phyloP scores from a whole-genome alignment of 92 coral and sea anemone genomes.

The Micromussa lordhowensis region DNA sequence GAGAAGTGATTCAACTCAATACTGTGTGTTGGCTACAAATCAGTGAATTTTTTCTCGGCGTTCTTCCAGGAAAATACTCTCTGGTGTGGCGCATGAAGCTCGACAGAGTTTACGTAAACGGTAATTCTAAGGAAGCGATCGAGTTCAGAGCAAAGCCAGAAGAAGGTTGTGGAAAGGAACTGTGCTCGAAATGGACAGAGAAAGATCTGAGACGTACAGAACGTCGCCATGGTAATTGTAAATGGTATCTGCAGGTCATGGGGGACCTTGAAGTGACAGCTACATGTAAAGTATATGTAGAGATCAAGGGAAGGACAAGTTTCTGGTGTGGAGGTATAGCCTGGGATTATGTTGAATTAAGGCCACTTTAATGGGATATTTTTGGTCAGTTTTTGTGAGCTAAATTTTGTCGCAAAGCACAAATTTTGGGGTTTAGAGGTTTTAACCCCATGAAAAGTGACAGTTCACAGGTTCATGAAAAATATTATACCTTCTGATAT shows the following conservation, averaged over 20 bases:
- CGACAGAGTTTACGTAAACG: constrained; percentile 62
- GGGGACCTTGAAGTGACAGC: constrained; percentile 66
- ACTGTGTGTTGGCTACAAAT: constrained; percentile 78
- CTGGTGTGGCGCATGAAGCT: constrained; percentile 76
- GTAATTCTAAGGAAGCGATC: constrained; percentile 42
- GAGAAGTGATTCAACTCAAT: constrained; percentile 68
- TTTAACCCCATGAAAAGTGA: no score
- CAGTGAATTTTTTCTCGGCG: constrained; percentile 50
- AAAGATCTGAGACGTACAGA: constrained; percentile 57
- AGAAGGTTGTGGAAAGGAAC: constrained; percentile 61
- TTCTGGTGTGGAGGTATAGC: constrained; percentile 81
- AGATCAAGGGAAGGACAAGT: constrained; percentile 66
- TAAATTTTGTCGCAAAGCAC: no score
- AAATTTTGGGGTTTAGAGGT: no score
- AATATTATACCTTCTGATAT: no score
- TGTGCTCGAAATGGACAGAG: constrained; percentile 72
- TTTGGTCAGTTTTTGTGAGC: neutral
- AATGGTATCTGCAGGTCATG: constrained; percentile 71
- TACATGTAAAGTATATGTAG: constrained; percentile 71
- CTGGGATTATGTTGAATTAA: constrained; percentile 82
- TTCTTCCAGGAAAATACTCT: constrained; percentile 70
- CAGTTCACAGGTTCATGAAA: no score
- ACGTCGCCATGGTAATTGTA: constrained; percentile 50
- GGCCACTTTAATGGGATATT: constrained; percentile 9
- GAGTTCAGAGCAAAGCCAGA: constrained; percentile 73